phyloP scores from a whole-genome alignment of 2,888 invertebrate genomes.

The Agonopterix subpropinquella region DNA sequence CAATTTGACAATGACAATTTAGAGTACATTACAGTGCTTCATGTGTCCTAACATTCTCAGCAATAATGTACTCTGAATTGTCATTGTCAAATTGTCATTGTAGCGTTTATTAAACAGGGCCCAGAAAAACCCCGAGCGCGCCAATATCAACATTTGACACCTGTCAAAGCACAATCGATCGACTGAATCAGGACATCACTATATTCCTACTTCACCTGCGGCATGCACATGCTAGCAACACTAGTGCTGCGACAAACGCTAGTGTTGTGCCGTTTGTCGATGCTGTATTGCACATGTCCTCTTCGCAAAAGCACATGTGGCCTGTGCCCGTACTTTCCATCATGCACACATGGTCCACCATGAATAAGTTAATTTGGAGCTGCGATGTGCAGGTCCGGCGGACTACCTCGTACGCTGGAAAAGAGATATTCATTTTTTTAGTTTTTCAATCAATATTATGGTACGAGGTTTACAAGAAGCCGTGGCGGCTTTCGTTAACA shows the following conservation, averaged over 20 bases:
- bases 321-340: constrained; percentile 98
- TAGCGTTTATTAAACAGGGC: too few species aligned
- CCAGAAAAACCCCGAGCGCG: too few species aligned
- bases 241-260: constrained; percentile 40
- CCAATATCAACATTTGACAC: background rate
- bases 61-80: too few species aligned
- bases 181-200: constrained; percentile 34
- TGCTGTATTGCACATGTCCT: constrained; percentile 91
- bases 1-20: too few species aligned
- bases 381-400: constrained; percentile 94
- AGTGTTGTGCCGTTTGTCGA: constrained; percentile 37
- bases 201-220: constrained; percentile 63
- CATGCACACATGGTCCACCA: constrained; percentile 99
- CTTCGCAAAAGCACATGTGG: constrained; percentile 99
- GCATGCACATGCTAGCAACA: constrained; percentile 64
- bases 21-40: too few species aligned
- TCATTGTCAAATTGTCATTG: too few species aligned
- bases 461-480: too few species aligned
- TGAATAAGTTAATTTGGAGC: constrained; percentile 95
- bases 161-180: constrained; percentile 24
- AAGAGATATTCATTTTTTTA: too few species aligned
- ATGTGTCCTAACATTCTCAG: too few species aligned
- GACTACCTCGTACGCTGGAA: constrained; percentile 89
- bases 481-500: too few species aligned
- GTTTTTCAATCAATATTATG: too few species aligned